Evolutionary conservation across 2,113 vertebrate species (phyloP).

Genomic region (Lipophrys pholis): DNA sequence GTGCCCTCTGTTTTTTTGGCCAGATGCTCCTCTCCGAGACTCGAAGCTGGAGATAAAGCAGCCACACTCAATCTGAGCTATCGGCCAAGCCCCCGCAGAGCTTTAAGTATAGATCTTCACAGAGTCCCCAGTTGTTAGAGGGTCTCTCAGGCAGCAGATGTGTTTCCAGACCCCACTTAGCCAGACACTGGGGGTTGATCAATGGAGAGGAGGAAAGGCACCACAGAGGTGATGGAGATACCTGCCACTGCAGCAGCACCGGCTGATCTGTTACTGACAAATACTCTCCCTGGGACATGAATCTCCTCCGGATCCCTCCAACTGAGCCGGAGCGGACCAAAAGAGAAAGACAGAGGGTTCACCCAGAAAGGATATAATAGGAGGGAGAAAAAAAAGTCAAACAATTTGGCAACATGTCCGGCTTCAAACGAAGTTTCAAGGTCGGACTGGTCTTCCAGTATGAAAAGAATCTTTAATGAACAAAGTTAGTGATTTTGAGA

Average conservation of each 20-base stretch:
- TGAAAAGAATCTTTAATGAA: constrained; percentile 9
- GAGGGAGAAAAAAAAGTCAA: constrained; percentile 31
- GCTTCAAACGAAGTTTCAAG: constrained; percentile 59
- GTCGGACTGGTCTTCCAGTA: constrained; percentile 23
- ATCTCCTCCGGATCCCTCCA: constrained; percentile 65
- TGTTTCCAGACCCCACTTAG: constrained; percentile 62
- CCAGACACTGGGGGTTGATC: constrained; percentile 67
- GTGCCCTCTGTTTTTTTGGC: not conserved
- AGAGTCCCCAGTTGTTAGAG: constrained; percentile 46
- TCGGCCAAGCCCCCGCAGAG: constrained; percentile 44
- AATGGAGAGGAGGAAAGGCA: constrained; percentile 63
- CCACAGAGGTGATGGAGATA: constrained; percentile 75
- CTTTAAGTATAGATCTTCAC: constrained; percentile 52
- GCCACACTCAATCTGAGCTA: constrained; percentile 37
- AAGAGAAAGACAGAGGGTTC: constrained; percentile 34
- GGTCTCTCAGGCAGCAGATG: constrained; percentile 63
- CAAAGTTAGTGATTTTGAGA: not conserved
- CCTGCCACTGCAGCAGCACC: constrained; percentile 69
- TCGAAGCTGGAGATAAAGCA: constrained; percentile 42
- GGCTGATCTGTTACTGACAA: constrained; percentile 80
- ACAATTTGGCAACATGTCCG: constrained; percentile 1
- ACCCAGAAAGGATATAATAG: constrained; percentile 31
- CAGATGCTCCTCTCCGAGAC: constrained; percentile 18
- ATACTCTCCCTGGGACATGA: constrained; percentile 72
- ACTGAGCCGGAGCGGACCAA: constrained; percentile 42